Conservation (phyloP, 2,888 invertebrate species). For the Deroplatys truncata region DNA sequence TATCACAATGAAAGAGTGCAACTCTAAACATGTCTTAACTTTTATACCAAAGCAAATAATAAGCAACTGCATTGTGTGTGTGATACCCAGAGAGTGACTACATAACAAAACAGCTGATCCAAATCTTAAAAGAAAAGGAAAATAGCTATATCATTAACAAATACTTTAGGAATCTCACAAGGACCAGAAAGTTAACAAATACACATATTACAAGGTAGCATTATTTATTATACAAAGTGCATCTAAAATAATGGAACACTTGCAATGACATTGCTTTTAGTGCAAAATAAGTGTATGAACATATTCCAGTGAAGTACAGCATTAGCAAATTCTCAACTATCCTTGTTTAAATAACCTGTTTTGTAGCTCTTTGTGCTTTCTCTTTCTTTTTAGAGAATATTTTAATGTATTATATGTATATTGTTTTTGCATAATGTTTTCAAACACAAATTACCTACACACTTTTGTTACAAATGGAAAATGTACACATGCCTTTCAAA, state of each 20-base stretch:
- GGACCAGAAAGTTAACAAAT: background rate
- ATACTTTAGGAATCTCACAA: background rate
- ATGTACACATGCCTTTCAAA: too few species aligned
- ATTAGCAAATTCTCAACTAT: too few species aligned
- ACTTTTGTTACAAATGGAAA: too few species aligned
- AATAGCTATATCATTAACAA: background rate
- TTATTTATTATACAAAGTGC: background rate
- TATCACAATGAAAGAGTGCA: too few species aligned
- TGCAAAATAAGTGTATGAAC: background rate
- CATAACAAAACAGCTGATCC: background rate
- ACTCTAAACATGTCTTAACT: background rate
- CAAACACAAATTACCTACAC: too few species aligned
- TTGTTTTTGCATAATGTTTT: too few species aligned
- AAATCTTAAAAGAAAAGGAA: background rate
- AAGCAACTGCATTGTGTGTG: background rate
- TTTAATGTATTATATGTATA: too few species aligned
- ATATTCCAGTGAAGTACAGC: background rate
- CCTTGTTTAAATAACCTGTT: too few species aligned
- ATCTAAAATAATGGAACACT: background rate
- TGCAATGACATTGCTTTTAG: background rate
- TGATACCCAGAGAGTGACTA: background rate
- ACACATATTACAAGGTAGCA: background rate
- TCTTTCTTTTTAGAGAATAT: too few species aligned
- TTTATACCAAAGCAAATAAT: background rate
- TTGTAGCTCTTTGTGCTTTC: too few species aligned